These are phyloP conservation scores for Odontothrips loti DNA, from an alignment of 2,888 invertebrate genomes.

Conservation along the genomic window DNA sequence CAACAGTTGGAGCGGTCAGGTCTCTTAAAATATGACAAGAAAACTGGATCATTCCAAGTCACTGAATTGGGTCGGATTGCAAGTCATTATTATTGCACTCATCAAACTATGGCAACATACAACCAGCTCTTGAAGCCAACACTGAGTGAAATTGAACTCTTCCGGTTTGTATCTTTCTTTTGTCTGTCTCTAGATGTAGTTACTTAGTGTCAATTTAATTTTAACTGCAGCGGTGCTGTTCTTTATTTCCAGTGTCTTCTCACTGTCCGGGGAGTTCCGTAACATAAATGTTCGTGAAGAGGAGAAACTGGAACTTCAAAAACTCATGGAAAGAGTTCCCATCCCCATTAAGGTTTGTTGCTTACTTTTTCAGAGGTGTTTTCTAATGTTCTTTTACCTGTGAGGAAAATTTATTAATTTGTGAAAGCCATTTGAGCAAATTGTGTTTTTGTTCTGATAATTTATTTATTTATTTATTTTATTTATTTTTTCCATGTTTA, in stretches of 20 bases:
- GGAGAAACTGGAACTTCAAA: slow-evolving; percentile 94
- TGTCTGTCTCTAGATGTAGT: not conserved
- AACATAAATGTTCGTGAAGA: slow-evolving; percentile 91
- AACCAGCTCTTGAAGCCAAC: slow-evolving; percentile 95
- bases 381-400: not conserved
- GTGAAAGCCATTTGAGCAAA: not conserved
- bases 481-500: slow-evolving; percentile 29
- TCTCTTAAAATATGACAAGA: slow-evolving; percentile 92
- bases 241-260: slow-evolving; percentile 72
- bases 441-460: not conserved
- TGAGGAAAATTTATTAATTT: slow-evolving; percentile 10
- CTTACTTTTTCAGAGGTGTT: not conserved
- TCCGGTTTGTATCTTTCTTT: slow-evolving; percentile 49
- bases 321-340: slow-evolving; percentile 92
- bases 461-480: slow-evolving; percentile 27
- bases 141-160: slow-evolving; percentile 93
- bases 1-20: slow-evolving; percentile 86
- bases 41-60: slow-evolving; percentile 81
- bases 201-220: not conserved
- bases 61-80: slow-evolving; percentile 97
- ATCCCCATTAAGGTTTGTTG: slow-evolving; percentile 96
- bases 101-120: slow-evolving; percentile 95
- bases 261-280: slow-evolving; percentile 92
- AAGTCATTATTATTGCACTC: slow-evolving; percentile 96
- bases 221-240: not conserved